Evolutionary conservation across 2,888 invertebrate genomes (phyloP), one percentile per base, ranked within the genome.

Genomic region (Syritta pipiens): DNA sequence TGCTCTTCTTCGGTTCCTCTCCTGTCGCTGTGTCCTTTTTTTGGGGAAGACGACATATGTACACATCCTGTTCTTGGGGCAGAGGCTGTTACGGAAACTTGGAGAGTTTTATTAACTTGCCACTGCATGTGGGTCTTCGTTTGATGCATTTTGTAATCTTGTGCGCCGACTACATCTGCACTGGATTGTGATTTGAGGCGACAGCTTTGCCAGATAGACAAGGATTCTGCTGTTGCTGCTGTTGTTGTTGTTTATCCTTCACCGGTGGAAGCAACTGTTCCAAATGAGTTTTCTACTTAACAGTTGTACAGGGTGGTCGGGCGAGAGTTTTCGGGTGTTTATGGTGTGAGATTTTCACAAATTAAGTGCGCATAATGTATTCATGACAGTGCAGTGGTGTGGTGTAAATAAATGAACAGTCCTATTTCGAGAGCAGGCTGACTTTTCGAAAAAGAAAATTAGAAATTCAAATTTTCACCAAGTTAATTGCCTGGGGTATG

Each of bases 281-380:
- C 49, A 65, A 77, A 77, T 63, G 51, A 53, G 68, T 68, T 68
- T 71, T 46, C 59, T 55, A 65, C 55, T 71, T 53, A 71, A 59
- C 59, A 77, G 65, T 62, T 44, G 42, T 44, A 49, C 22, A 17
- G 48, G 46, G 32, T n/a, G 63, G 37, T 48, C 28, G 32, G 69
- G 51, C 51, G 57, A 12, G 35, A 55, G 63, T 57, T 37, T 30
- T 59, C 42, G 28, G 40, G 19, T 71, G 57, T 53, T 71, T 49
- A 46, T 57, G 46, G 37, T 48, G 53, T 42, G 53, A 59, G 53
- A 71, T 71, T 65, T 79, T 74, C 74, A 67, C 60, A 79, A 79
- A 79, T 79, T 74, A 79, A 74, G 67, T 79, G 67, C 28, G 24
- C n/a, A 49, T 79, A 79, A 79, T 74, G 67, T 74, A 79, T 79